Base-by-base conservation (phyloP, 1,140 invertebrate genomes). In the Agrypnia vestita region DNA sequence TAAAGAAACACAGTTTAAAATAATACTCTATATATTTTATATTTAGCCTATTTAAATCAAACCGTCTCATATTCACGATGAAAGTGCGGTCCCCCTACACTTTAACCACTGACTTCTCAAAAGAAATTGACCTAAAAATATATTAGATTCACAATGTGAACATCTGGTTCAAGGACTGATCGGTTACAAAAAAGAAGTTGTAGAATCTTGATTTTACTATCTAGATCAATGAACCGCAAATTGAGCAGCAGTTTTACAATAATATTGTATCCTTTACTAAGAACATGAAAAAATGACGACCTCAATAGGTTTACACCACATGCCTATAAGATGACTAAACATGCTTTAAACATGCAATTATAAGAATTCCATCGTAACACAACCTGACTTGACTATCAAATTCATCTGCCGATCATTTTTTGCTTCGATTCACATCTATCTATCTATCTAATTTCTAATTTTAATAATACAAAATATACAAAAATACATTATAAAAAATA, bases 91-190 rank as follows among this genome's bases (percentile, higher is more conserved):
- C 51, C 51, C 49, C 69, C 49, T 35, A 73, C 51, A 0, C 44
- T 25, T 17, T 73, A 73, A 53, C 69, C 46, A 72, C 69, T 11
- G 25, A 35, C 25, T 35, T 73, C 69, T 73, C 69, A 43, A 73
- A 73, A 73, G 49, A 73, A 73, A 73, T 73, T 73, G 69, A 73
- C 69, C 69, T 55, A 73, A 73, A 72, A 73, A 55, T 73, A 25
- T 73, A 53, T 73, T 73, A 73, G 69, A 73, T 73, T 73, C 69
- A 53, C 43, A 49, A 47, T 69, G 64, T 46, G 44, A 73, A 25
- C 69, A 73, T 73, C 49, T 73, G 49, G 69, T 73, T 73, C 69
- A 73, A 73, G 69, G 69, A 73, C 69, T 55, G 49, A 53, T 51
- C 43, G 44, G 43, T 4, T 43, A 17, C 64, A 69, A 69, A 69